A percentile compares a stretch with the other conserved stretches of the same genome.
phyloP scores from a whole-genome alignment of 2,797 vertebrate species.

The Lophotriccus pileatus region DNA sequence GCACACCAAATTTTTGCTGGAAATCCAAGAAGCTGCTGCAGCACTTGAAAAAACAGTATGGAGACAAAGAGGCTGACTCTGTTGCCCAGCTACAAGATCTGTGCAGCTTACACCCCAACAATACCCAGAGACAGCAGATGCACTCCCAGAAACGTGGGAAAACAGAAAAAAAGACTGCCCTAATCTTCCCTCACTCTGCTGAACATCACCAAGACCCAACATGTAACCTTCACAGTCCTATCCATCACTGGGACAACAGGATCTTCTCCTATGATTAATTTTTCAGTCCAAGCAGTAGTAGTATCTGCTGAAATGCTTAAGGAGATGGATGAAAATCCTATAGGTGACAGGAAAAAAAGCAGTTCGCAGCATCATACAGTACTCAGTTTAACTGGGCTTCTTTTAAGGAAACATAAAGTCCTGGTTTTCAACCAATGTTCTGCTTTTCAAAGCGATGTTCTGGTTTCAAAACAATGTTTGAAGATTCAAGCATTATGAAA shows the following conservation, averaged over 20 bases:
- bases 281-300: not conserved
- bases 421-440: not conserved
- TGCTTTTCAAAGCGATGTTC: not conserved
- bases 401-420: not conserved
- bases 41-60: not conserved
- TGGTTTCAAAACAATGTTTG: not conserved
- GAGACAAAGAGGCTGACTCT: not conserved
- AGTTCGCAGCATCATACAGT: not conserved
- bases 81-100: not conserved
- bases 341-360: not conserved
- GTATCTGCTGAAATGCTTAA: not conserved
- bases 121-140: not conserved
- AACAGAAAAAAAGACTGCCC: not conserved
- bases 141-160: not conserved
- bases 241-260: slow-evolving; percentile 7
- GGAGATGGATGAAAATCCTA: slow-evolving; percentile 11
- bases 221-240: not conserved
- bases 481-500: not conserved
- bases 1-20: not conserved
- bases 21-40: not conserved
- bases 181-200: not conserved
- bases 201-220: not conserved
- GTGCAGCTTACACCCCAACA: not conserved
- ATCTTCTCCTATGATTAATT: not conserved
- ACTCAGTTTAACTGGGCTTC: not conserved